Base-by-base conservation (phyloP, 2,113 vertebrate species). In the Benitochromis conjunctus region DNA sequence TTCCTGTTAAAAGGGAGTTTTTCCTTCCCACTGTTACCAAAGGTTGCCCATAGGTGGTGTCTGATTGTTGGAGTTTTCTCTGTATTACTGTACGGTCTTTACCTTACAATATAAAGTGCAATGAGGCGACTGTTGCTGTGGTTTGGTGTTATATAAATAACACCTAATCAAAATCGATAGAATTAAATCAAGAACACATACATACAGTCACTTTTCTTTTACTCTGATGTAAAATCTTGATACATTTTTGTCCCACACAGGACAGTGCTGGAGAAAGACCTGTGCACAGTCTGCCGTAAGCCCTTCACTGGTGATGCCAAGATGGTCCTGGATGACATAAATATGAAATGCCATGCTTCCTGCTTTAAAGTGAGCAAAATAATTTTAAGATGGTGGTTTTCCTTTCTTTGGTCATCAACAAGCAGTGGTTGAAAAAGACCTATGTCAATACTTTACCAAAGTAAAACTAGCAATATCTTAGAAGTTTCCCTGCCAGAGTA, bases 311-410 rank as follows among this genome's bases (percentile, higher is more conserved):
- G 93, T 19, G 97, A 97, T 21, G 96, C 97, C 64, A 99, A 99
- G 95, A 99, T 99, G 96, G 96, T 99, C 91, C 95, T 99, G 92
- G 97, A 98, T 54, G 97, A 98, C 71, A 93, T 98, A 93, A 97
- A 97, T 84, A 98, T 99, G 91, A 97, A 96, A 90, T 99, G 98
- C 90, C 98, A 99, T 76, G 97, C 98, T 0, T 93, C 96, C 87
- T 99, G 98, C 95, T 99, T 99, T 91, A 99, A 98, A 97, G 98
- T 99, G 95, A 95, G 90, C n/a, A 16, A 13, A 71, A 19, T 7
- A 2, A 5, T 48, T 85, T 79, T 54, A 24, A 26, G 5, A 38
- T 56, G 13, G 4, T 4, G 3, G 7, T 43, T 21, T 21, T 77
- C 3, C 3, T 12, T 79, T 5, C 3, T 56, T 81, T 3, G 34